These are phyloP conservation scores for Heterotis niloticus DNA, from an alignment of 2,113 vertebrate species.

Conservation along the genomic window DNA sequence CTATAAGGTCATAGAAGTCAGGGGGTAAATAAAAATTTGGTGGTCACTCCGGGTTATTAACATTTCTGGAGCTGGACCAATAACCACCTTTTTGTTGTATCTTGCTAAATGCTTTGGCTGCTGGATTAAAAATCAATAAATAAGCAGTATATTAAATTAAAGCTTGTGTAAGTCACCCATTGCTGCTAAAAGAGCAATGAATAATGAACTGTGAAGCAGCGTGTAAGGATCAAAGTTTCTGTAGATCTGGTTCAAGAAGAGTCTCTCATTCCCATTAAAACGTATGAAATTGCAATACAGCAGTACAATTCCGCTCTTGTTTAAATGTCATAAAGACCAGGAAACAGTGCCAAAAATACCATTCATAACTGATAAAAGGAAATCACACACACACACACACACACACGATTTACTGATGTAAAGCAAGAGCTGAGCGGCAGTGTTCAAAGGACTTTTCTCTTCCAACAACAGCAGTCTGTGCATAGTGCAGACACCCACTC, in stretches of 20 bases:
- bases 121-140: not conserved
- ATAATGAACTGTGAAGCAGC: not conserved
- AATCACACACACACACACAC: not conserved
- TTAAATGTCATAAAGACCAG: not conserved
- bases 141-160: not conserved
- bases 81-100: not conserved
- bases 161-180: not conserved
- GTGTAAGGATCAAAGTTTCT: not conserved
- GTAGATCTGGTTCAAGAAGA: not conserved
- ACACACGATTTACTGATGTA: slow-evolving; percentile 1
- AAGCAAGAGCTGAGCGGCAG: not conserved
- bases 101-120: not conserved
- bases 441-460: not conserved
- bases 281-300: slow-evolving; percentile 4
- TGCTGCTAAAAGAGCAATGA: not conserved
- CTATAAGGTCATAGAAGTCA: too few species aligned
- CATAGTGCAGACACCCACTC: too few species aligned
- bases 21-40: too few species aligned
- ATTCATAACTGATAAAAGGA: slow-evolving; percentile 13
- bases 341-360: slow-evolving; percentile 16
- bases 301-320: not conserved
- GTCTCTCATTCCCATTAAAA: slow-evolving; percentile 9
- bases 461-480: not conserved
- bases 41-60: not conserved
- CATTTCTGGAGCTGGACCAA: not conserved